phyloP scores from a whole-genome alignment of 2,113 vertebrate species.

The Rhineura floridana region DNA sequence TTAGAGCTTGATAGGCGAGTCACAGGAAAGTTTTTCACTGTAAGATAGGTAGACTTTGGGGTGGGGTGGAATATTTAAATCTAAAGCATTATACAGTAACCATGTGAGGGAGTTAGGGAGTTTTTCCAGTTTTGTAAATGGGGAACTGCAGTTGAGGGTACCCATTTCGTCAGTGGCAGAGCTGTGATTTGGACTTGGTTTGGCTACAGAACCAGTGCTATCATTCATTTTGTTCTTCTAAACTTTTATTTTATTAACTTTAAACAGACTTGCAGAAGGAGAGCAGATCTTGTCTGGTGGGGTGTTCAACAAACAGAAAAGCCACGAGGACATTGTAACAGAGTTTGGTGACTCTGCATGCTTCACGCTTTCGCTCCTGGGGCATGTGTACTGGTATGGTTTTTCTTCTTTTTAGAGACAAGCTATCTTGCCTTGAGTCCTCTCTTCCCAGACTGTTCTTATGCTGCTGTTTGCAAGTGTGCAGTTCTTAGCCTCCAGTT shows the following conservation, averaged over 20 bases:
- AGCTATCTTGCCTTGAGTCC: background rate
- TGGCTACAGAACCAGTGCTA: background rate
- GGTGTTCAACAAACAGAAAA: constrained; percentile 97
- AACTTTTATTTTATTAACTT: constrained; percentile 53
- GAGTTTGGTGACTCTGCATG: constrained; percentile 98
- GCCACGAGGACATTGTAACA: constrained; percentile 95
- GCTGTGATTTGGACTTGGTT: background rate
- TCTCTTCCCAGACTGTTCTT: background rate
- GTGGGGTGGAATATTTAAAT: background rate
- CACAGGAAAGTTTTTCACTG: background rate
- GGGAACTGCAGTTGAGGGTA: background rate
- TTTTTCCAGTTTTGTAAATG: background rate
- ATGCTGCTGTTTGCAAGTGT: background rate
- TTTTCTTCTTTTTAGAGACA: background rate
- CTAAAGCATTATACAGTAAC: background rate
- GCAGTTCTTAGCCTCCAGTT: background rate
- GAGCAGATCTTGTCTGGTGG: constrained; percentile 97
- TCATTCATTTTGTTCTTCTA: background rate
- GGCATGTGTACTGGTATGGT: constrained; percentile 96
- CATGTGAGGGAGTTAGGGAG: background rate
- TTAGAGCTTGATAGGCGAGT: background rate
- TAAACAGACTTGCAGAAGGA: constrained; percentile 92
- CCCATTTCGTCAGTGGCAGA: no score
- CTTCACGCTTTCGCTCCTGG: constrained; percentile 94
- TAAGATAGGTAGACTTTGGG: background rate